These are phyloP conservation scores for Cotesia typhae DNA, from an alignment of 1,140 invertebrate genomes.

Conservation along the genomic window DNA sequence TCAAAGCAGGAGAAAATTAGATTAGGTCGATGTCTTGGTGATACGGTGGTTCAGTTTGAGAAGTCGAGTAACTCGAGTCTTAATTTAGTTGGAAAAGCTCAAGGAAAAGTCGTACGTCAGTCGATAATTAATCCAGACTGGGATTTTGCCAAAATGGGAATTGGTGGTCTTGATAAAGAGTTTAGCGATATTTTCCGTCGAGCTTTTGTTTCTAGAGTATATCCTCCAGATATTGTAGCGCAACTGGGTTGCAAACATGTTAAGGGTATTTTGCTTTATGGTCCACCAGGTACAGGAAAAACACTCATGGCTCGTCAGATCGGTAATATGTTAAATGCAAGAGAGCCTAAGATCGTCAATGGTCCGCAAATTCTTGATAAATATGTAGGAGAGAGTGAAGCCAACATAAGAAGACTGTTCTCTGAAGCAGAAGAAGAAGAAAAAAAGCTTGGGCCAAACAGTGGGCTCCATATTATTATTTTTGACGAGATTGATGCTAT, in stretches of 20 bases:
- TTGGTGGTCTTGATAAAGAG: slow-evolving; percentile 97
- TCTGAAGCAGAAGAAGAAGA: slow-evolving; percentile 99
- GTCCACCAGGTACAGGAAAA: slow-evolving; percentile 98
- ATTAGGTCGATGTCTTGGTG: slow-evolving; percentile 82
- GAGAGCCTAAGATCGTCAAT: slow-evolving; percentile 99
- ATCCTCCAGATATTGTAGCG: slow-evolving; percentile 96
- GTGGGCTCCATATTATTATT: slow-evolving; percentile 98
- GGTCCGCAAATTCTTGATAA: slow-evolving; percentile 99
- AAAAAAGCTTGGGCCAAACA: slow-evolving; percentile 91
- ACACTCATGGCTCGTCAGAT: slow-evolving; percentile 99
- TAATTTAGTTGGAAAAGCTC: slow-evolving; percentile 85
- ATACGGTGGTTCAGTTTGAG: slow-evolving; percentile 90
- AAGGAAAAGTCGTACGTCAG: slow-evolving; percentile 80
- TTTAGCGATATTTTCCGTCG: slow-evolving; percentile 98
- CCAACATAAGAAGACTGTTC: slow-evolving; percentile 95
- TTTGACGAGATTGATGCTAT: slow-evolving; percentile 99
- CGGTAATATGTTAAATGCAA: slow-evolving; percentile 97
- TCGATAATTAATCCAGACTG: slow-evolving; percentile 98
- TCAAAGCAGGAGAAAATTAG: slow-evolving; percentile 78
- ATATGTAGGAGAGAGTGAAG: slow-evolving; percentile 99
- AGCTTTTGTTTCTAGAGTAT: slow-evolving; percentile 98
- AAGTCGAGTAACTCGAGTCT: slow-evolving; percentile 88
- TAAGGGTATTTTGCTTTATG: slow-evolving; percentile 94
- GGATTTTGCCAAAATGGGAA: slow-evolving; percentile 99
- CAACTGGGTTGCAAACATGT: slow-evolving; percentile 98